Evolutionary conservation across 1,140 invertebrate genomes (phyloP).

Genomic region (Protaetia brevitarsis): DNA sequence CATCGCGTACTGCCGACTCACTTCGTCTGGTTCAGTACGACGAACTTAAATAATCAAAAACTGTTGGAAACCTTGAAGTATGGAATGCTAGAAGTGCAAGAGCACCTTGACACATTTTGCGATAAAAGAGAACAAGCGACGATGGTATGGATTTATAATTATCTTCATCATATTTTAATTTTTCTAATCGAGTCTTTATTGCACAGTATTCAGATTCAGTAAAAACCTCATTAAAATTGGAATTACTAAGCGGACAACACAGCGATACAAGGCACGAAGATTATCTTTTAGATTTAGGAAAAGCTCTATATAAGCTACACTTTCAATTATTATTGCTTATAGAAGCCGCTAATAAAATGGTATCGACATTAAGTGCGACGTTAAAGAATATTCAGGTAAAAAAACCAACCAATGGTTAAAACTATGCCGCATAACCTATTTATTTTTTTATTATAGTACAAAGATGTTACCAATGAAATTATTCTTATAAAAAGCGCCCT

Average conservation of each 20-base stretch:
- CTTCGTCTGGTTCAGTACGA: slow-evolving; percentile 69
- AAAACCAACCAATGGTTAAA: background rate
- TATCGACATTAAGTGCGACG: slow-evolving; percentile 59
- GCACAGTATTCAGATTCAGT: slow-evolving; percentile 54
- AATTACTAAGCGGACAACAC: slow-evolving; percentile 64
- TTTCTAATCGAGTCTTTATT: background rate
- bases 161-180: background rate
- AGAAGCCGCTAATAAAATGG: slow-evolving; percentile 90
- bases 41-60: slow-evolving; percentile 59
- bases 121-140: slow-evolving; percentile 87
- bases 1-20: slow-evolving; percentile 41
- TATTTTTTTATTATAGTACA: slow-evolving; percentile 47
- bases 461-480: slow-evolving; percentile 58
- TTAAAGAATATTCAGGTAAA: slow-evolving; percentile 52
- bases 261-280: slow-evolving; percentile 59
- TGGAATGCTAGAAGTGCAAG: slow-evolving; percentile 89
- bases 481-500: slow-evolving; percentile 53
- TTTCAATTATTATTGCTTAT: slow-evolving; percentile 89
- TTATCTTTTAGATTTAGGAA: slow-evolving; percentile 71
- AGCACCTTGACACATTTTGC: slow-evolving; percentile 92
- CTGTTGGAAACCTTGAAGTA: slow-evolving; percentile 79
- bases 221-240: slow-evolving; percentile 71
- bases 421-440: background rate
- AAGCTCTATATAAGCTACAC: slow-evolving; percentile 86
- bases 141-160: slow-evolving; percentile 61